phyloP scores from a whole-genome alignment of 2,888 invertebrate genomes.

The Eustalomyia histrio region DNA sequence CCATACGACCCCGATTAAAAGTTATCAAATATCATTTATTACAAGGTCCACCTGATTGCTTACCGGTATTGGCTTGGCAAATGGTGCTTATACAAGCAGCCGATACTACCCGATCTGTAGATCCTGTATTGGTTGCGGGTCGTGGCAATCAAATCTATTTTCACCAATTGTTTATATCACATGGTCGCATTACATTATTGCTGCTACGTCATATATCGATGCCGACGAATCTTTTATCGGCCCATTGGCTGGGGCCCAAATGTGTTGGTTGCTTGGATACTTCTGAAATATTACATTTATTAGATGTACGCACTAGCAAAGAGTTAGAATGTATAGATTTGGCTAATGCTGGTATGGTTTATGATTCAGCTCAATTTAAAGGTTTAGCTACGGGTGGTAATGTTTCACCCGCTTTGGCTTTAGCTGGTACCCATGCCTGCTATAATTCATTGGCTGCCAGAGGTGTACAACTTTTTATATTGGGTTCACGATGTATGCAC shows the following conservation, averaged over 20 bases:
- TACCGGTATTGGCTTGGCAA: constrained; percentile 96
- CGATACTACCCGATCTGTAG: constrained; percentile 84
- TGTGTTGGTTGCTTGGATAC: constrained; percentile 92
- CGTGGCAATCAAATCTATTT: constrained; percentile 91
- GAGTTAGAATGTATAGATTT: constrained; percentile 92
- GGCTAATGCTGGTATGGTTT: constrained; percentile 89
- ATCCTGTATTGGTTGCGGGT: constrained; percentile 94
- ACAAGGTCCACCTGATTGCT: constrained; percentile 86
- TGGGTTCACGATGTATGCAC: constrained; percentile 84
- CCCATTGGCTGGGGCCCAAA: constrained; percentile 90
- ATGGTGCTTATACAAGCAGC: constrained; percentile 90
- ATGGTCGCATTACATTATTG: constrained; percentile 82
- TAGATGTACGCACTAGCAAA: constrained; percentile 93
- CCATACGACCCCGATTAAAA: constrained; percentile 87
- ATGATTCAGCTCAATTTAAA: constrained; percentile 91
- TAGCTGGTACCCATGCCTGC: constrained; percentile 83
- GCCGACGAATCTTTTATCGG: constrained; percentile 86
- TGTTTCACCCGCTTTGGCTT: constrained; percentile 84
- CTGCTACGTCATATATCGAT: constrained; percentile 86
- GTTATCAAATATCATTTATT: constrained; percentile 89
- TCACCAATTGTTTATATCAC: constrained; percentile 83
- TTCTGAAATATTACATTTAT: constrained; percentile 89
- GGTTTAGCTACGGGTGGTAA: constrained; percentile 97
- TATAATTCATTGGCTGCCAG: constrained; percentile 86
- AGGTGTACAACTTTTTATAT: constrained; percentile 85